These are phyloP conservation scores for Heliconius hewitsoni DNA, from an alignment of 1,140 invertebrate species.

Conservation along the genomic window DNA sequence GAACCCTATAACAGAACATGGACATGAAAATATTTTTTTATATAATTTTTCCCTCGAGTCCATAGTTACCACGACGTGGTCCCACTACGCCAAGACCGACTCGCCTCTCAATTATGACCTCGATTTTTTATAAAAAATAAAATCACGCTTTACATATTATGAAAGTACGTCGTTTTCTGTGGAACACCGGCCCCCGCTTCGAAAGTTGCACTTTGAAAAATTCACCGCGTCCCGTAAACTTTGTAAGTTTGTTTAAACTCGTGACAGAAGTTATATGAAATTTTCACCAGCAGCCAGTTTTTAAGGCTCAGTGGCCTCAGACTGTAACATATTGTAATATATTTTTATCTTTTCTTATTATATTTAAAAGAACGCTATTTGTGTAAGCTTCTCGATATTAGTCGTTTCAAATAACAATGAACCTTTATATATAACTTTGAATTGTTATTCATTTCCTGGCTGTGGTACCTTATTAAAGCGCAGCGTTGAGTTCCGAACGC, in stretches of 20 bases:
- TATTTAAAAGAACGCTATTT: neutral
- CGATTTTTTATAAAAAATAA: neutral
- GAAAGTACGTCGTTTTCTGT: neutral
- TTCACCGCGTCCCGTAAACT: slow-evolving; percentile 42
- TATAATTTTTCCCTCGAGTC: too few species aligned
- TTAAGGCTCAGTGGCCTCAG: slow-evolving; percentile 15
- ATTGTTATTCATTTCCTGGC: too few species aligned
- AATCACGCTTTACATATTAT: neutral
- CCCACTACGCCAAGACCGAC: too few species aligned
- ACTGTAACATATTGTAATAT: neutral
- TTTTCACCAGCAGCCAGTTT: slow-evolving; percentile 36
- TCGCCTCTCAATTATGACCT: too few species aligned
- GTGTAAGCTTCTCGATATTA: too few species aligned
- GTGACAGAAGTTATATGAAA: slow-evolving; percentile 45
- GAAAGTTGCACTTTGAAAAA: slow-evolving; percentile 44
- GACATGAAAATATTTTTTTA: too few species aligned
- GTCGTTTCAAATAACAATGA: too few species aligned
- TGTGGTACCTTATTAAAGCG: too few species aligned
- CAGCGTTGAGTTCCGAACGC: too few species aligned
- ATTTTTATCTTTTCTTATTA: neutral
- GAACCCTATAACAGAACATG: too few species aligned
- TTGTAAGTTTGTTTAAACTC: slow-evolving; percentile 43
- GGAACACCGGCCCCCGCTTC: neutral
- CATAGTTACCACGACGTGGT: too few species aligned
- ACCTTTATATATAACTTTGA: too few species aligned